These are phyloP conservation scores for Columba janthina DNA, from an alignment of 2,113 vertebrate genomes.

Conservation along the genomic window DNA sequence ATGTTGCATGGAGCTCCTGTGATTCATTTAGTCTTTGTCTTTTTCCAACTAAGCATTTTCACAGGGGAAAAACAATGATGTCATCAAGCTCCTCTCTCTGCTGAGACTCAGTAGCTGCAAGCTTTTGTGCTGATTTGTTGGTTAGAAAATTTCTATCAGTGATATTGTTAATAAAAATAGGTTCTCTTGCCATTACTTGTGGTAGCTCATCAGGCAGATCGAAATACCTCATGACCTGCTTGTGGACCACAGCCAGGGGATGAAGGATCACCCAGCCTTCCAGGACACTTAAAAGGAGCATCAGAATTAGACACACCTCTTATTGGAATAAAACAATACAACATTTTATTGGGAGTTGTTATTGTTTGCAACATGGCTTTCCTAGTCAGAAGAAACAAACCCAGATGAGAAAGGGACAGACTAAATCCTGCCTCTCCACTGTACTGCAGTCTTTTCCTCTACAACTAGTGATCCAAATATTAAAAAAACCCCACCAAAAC, in stretches of 20 bases:
- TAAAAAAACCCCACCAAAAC: background rate
- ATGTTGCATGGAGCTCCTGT: background rate
- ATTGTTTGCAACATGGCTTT: background rate
- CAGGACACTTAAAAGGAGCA: conserved; percentile 50
- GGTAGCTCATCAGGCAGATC: background rate
- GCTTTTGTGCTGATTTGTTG: background rate
- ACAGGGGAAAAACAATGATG: background rate
- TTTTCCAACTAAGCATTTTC: conserved; percentile 48
- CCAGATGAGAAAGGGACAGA: background rate
- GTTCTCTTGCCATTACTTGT: background rate
- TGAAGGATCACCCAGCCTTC: conserved; percentile 42
- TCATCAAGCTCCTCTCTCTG: conserved; percentile 1
- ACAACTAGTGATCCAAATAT: background rate
- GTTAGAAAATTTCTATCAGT: background rate
- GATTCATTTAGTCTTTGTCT: conserved; percentile 23
- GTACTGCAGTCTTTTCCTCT: background rate
- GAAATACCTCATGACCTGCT: background rate
- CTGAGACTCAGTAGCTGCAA: background rate
- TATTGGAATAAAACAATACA: background rate
- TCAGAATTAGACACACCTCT: conserved; percentile 50
- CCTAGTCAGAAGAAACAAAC: background rate
- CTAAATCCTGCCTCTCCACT: background rate
- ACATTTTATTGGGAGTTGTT: background rate
- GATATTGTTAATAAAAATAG: background rate
- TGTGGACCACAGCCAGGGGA: conserved; percentile 41